Conservation (phyloP, 2,113 vertebrate genomes). For the Pygoscelis antarcticus region DNA sequence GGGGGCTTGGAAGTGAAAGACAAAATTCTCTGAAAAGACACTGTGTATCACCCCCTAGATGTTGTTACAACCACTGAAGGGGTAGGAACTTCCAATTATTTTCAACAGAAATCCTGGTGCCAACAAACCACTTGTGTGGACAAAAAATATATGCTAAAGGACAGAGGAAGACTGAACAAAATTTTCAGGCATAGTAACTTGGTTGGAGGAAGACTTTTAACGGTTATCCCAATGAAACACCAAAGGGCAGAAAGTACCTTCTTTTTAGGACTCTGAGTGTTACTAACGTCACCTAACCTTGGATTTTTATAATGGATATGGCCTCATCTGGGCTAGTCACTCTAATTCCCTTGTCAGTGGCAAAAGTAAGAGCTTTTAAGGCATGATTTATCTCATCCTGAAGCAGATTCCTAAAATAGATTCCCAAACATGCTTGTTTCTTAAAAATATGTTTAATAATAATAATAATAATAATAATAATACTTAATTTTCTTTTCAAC, state of each 20-base stretch:
- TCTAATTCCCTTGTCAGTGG: background rate
- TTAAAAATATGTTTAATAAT: background rate
- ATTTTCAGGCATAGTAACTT: background rate
- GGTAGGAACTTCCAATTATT: background rate
- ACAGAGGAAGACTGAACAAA: background rate
- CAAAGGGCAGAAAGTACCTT: background rate
- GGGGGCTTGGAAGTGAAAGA: background rate
- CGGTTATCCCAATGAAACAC: background rate
- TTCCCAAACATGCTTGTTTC: background rate
- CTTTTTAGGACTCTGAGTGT: background rate
- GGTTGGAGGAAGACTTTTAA: background rate
- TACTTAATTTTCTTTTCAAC: background rate
- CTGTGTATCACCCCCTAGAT: background rate
- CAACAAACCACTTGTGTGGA: background rate
- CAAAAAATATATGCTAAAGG: background rate
- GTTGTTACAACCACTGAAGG: background rate
- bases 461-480: background rate
- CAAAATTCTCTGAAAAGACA: background rate
- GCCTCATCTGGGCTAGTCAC: background rate
- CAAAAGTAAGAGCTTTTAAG: background rate
- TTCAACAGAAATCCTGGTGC: background rate
- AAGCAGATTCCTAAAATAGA: background rate
- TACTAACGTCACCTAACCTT: background rate
- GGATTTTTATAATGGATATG: background rate
- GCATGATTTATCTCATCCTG: background rate